Base-by-base conservation (phyloP, 2,888 invertebrate species). In the Epirrhoe alternata region DNA sequence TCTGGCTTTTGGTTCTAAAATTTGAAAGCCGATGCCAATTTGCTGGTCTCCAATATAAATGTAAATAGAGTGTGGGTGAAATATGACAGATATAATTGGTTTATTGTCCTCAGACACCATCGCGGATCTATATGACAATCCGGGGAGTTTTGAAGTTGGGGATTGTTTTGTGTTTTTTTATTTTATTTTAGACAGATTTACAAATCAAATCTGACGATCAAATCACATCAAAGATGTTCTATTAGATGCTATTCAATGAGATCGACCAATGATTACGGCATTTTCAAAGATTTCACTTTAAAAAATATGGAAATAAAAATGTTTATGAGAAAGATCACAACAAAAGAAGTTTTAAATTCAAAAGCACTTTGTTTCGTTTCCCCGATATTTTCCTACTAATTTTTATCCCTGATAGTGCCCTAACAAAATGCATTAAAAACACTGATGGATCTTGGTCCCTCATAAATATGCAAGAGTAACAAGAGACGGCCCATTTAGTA, bases 51-150 rank as follows among this genome's bases (percentile, higher is more conserved):
- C 92, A 92, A 93, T 93, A 92, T 93, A 93, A 89, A 93, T 93
- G 92, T 92, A 90, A 93, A 93, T 93, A 90, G 79, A 72, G 74
- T 69, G 71, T 76, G 80, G 81, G 81, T 89, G 91, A 92, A 92
- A 92, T 92, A 91, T 91, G 90, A 88, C 92, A 86, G 89, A 86
- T 87, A 90, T 92, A 92, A 93, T 93, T 93, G 91, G 88, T 92
- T 92, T 92, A 92, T 92, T 92, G 91, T 87, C 84, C 88, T 88
- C 85, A 83, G 79, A 81, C 78, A 75, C 69, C 70, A 74, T 76
- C 70, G 77, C 74, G 74, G 74, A 57, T 57, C 16, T 78, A 75
- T 88, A 88, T 87, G 89, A 80, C 85, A 89, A 90, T 90, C 77
- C 59, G 51, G 47, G 65, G 61, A 70, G 49, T 64, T 71, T 52